Evolutionary conservation across 2,888 invertebrate genomes (phyloP), one percentile per base, ranked within the genome.

Genomic region (Herminia tarsipennalis): DNA sequence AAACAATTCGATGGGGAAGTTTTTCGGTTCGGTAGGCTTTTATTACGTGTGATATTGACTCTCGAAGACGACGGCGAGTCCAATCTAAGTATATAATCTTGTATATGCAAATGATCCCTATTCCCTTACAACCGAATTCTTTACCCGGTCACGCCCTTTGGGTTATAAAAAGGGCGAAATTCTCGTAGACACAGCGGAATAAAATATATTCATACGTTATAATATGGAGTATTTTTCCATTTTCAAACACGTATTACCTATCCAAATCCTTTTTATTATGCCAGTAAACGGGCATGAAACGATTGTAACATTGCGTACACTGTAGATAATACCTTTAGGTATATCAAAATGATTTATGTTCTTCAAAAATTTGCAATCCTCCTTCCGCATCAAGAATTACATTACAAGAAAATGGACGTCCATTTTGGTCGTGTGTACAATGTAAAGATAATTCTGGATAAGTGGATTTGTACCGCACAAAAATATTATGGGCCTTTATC

Each of bases 1-100:
- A 83, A 86, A 84, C 81, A 85, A 84, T 83, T 83, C 76, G 65
- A 72, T 64, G 70, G 70, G 65, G 65, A 83, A 82, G 71, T 80
- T 82, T 78, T 75, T 73, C 80, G 78, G 69, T 75, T 75, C 80
- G 76, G 72, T 78, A 71, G 78, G 70, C 72, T 71, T 80, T 82
- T 83, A 86, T 84, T 83, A 81, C 81, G 79, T 79, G 82, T 80
- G 80, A 83, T 86, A 85, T 86, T 79, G 84, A 81, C 80, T 85
- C 78, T 76, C 74, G 68, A 73, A 65, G 65, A 68, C 70, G 68
- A 69, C 71, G 67, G 67, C 72, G 70, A 73, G 71, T 60, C 76
- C 76, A 79, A 83, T 80, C 78, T 78, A 80, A 81, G 82, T 80
- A 83, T 81, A 84, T 81, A 84, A 83, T 82, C 81, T 78, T 80